These are phyloP conservation scores for Willisornis vidua DNA, from an alignment of 2,113 vertebrate genomes.

Conservation along the genomic window DNA sequence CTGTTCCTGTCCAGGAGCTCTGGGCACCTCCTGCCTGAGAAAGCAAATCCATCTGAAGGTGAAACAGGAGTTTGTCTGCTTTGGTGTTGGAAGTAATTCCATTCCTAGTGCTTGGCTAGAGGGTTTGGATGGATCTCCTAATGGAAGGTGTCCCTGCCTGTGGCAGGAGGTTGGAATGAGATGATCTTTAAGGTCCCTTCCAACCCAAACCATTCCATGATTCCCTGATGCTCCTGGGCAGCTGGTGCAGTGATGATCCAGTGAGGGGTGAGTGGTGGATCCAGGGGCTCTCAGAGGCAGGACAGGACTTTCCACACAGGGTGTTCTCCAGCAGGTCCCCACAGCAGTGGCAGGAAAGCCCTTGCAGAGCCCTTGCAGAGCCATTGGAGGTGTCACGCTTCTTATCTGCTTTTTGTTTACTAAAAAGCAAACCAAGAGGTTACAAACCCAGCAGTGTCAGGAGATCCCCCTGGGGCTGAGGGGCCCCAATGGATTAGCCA, in stretches of 20 bases:
- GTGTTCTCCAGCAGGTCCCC: background rate
- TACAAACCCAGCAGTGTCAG: conserved; percentile 59
- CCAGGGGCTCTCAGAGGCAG: background rate
- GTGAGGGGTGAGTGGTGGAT: background rate
- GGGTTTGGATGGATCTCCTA: background rate
- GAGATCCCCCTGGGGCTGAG: conserved; percentile 51
- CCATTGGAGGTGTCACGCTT: conserved; percentile 19
- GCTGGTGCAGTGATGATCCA: background rate
- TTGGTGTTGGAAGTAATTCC: background rate
- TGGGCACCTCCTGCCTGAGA: background rate
- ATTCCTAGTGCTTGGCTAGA: background rate
- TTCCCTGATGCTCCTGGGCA: background rate
- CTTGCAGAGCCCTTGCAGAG: background rate
- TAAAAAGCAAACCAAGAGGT: background rate
- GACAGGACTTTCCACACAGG: background rate
- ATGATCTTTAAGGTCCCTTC: background rate
- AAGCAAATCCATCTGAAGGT: background rate
- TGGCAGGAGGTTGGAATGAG: background rate
- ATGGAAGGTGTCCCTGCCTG: background rate
- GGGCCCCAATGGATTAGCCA: conserved; percentile 60
- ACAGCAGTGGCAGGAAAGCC: background rate
- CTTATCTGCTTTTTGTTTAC: conserved; percentile 25
- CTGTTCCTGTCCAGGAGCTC: background rate
- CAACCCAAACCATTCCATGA: background rate
- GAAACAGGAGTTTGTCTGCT: background rate